Conservation (phyloP, 2,888 invertebrate species). For the Eurois occulta region DNA sequence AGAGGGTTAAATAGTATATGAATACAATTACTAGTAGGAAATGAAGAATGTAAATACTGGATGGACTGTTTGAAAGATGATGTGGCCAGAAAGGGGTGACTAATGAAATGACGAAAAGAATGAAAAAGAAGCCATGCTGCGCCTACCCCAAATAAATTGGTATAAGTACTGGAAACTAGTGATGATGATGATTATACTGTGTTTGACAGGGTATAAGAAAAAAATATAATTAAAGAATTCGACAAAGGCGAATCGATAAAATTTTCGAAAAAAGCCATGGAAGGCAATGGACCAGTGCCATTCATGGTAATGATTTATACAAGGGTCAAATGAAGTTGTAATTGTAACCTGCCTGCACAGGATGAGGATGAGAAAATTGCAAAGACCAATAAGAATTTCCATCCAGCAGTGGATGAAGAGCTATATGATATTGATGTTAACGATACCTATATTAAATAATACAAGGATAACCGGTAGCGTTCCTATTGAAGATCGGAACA, state of each 20-base stretch:
- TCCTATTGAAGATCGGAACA: background rate
- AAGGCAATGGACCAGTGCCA: background rate
- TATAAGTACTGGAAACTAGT: background rate
- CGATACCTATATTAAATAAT: too few species aligned
- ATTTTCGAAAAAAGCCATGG: background rate
- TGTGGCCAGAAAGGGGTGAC: background rate
- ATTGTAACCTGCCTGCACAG: background rate
- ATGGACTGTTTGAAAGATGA: background rate
- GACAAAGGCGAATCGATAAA: background rate
- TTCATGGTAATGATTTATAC: background rate
- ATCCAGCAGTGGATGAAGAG: background rate
- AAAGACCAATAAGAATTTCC: too few species aligned
- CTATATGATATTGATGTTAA: background rate
- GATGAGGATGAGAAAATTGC: background rate
- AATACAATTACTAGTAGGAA: background rate
- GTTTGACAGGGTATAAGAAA: background rate
- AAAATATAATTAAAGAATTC: background rate
- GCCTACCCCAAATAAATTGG: background rate
- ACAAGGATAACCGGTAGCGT: background rate
- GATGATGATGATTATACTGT: background rate
- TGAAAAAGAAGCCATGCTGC: background rate
- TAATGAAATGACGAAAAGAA: background rate
- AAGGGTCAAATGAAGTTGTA: background rate
- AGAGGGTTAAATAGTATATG: background rate
- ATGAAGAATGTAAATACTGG: background rate